These are phyloP conservation scores for Embiotoca jacksoni DNA, from an alignment of 2,113 vertebrate species.

Conservation along the genomic window DNA sequence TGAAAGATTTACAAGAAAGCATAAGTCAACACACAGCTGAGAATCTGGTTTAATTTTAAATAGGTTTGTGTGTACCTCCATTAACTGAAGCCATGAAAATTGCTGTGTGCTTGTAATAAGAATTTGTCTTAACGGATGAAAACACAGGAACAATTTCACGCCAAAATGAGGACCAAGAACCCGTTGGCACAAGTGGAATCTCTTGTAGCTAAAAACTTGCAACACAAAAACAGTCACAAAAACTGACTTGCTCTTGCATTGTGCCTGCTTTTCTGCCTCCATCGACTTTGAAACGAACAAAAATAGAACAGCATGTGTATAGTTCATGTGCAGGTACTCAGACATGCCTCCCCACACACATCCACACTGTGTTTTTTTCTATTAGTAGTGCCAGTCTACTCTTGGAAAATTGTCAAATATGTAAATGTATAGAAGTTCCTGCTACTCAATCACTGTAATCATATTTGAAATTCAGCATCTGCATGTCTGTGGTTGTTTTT, in stretches of 20 bases:
- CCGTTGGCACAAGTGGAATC: slow-evolving; percentile 39
- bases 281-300: neutral
- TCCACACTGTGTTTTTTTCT: neutral
- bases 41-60: slow-evolving; percentile 25
- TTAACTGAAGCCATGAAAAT: slow-evolving; percentile 23
- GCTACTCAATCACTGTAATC: slow-evolving; percentile 65
- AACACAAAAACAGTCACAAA: slow-evolving; percentile 20
- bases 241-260: slow-evolving; percentile 8
- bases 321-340: slow-evolving; percentile 20
- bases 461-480: slow-evolving; percentile 75
- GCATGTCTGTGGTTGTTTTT: slow-evolving; percentile 46
- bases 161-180: slow-evolving; percentile 37
- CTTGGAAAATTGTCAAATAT: slow-evolving; percentile 60
- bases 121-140: slow-evolving; percentile 32
- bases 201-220: slow-evolving; percentile 36
- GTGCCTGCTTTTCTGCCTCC: slow-evolving; percentile 13
- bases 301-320: neutral
- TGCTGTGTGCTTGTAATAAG: slow-evolving; percentile 28
- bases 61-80: slow-evolving; percentile 15
- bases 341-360: slow-evolving; percentile 6
- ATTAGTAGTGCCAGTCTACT: slow-evolving; percentile 43
- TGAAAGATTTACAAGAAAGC: slow-evolving; percentile 14
- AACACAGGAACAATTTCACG: slow-evolving; percentile 48
- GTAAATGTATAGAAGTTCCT: slow-evolving; percentile 62
- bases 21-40: slow-evolving; percentile 18